Conservation (phyloP, 1,140 invertebrate species). For the Ptiloglossa arizonensis region DNA sequence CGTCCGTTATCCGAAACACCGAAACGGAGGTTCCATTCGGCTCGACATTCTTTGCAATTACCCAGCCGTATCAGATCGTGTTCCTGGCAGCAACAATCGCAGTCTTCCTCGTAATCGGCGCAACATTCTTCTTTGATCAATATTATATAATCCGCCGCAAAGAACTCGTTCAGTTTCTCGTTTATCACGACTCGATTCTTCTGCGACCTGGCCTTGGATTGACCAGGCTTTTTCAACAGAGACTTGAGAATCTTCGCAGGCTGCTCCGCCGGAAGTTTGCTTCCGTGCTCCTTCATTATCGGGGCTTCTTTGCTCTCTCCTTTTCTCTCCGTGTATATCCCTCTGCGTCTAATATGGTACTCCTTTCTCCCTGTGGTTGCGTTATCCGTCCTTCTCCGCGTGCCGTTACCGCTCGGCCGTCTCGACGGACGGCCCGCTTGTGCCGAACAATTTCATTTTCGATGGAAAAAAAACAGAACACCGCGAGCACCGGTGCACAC, state of each 20-base stretch:
- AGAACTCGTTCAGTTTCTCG: constrained; percentile 92
- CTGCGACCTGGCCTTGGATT: constrained; percentile 75
- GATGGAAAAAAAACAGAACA: background rate
- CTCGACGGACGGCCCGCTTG: background rate
- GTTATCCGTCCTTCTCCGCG: background rate
- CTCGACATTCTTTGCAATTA: constrained; percentile 82
- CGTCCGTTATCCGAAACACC: constrained; percentile 53
- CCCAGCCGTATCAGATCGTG: constrained; percentile 86
- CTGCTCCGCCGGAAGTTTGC: constrained; percentile 77
- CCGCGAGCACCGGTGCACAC: background rate
- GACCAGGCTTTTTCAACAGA: constrained; percentile 83
- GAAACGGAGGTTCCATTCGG: constrained; percentile 76
- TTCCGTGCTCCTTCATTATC: constrained; percentile 77
- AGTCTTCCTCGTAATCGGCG: constrained; percentile 89
- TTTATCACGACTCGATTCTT: constrained; percentile 92
- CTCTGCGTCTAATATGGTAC: background rate
- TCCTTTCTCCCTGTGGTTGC: background rate
- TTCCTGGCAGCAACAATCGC: constrained; percentile 88
- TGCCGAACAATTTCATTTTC: background rate
- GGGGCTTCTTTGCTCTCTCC: background rate
- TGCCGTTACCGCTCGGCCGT: background rate
- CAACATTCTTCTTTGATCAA: constrained; percentile 91
- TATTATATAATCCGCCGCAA: constrained; percentile 94
- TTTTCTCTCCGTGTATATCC: background rate
- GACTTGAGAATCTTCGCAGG: constrained; percentile 82